These are phyloP conservation scores for Tinamus guttatus DNA, from an alignment of 2,113 vertebrate species.

Conservation along the genomic window DNA sequence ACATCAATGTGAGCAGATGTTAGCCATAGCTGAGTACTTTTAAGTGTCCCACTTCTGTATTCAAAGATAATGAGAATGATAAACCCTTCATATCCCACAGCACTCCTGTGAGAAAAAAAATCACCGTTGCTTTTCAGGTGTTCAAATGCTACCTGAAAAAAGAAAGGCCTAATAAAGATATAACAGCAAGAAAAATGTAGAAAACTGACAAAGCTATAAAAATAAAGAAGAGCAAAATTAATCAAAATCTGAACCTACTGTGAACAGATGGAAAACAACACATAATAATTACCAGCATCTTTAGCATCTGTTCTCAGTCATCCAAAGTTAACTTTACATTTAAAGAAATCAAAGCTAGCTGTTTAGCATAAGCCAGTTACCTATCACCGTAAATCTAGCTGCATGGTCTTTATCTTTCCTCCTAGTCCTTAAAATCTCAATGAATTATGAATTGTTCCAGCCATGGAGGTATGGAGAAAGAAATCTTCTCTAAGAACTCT, in stretches of 20 bases:
- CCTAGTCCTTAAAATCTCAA: not conserved
- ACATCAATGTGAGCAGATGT: not conserved
- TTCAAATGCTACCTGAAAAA: not conserved
- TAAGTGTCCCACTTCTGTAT: not conserved
- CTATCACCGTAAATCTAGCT: slow-evolving; percentile 7
- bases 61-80: not conserved
- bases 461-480: not conserved
- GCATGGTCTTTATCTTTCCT: not conserved
- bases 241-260: not conserved
- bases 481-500: not conserved
- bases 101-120: not conserved
- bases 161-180: not conserved
- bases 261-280: not conserved
- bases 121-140: not conserved
- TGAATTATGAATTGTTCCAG: not conserved
- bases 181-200: not conserved
- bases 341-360: not conserved
- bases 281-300: not conserved
- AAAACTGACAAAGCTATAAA: not conserved
- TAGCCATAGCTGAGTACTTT: not conserved
- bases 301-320: not conserved
- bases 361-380: not conserved
- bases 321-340: not conserved
- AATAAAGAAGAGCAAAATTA: not conserved
- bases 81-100: not conserved